Conservation (phyloP, 2,797 vertebrate genomes). For the Eidolon dupreanum region DNA sequence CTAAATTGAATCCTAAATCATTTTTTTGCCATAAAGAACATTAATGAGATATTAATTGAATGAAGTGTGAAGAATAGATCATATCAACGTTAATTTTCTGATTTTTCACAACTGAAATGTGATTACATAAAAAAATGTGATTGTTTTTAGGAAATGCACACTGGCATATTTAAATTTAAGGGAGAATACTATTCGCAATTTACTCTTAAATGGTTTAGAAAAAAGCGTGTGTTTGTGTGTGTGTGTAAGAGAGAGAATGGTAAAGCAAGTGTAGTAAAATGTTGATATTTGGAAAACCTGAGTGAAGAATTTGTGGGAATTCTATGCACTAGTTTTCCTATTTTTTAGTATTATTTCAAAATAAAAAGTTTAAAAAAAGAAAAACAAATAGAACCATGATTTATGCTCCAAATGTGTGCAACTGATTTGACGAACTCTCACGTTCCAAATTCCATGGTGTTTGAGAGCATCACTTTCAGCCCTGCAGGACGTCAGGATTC, state of each 20-base stretch:
- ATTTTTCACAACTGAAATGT: constrained; percentile 26
- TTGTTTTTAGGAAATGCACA: background rate
- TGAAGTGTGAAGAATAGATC: background rate
- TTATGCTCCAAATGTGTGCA: background rate
- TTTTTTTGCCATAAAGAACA: background rate
- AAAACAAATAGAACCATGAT: background rate
- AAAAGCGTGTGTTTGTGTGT: background rate
- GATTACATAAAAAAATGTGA: background rate
- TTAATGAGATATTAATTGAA: background rate
- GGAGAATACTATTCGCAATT: background rate
- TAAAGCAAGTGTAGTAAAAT: background rate
- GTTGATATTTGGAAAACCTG: background rate
- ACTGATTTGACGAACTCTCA: background rate
- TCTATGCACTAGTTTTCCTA: background rate
- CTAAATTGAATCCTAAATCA: background rate
- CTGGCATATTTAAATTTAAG: background rate
- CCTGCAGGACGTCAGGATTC: background rate
- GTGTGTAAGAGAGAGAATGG: background rate
- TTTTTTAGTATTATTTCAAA: constrained; percentile 30
- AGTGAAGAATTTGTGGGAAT: background rate
- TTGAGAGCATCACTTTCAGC: background rate
- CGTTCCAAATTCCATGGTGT: background rate
- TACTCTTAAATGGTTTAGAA: background rate
- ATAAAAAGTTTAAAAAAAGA: constrained; percentile 8
- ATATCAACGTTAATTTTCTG: background rate